Base-by-base conservation (phyloP, 2,888 invertebrate species). In the Empis livida region DNA sequence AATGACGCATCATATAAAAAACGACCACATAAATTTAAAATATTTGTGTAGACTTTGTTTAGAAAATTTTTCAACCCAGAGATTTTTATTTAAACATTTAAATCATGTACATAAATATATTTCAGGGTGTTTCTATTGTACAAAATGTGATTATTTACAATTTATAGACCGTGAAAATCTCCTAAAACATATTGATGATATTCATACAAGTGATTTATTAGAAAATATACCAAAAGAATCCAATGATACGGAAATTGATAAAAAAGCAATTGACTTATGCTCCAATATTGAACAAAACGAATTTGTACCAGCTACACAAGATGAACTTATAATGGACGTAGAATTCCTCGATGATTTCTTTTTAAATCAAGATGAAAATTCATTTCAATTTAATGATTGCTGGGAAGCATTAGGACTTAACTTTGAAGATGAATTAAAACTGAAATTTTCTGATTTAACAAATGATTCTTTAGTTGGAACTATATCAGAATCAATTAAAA, bases 261-360 rank as follows among this genome's bases (percentile, higher is more conserved):
- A 48, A 10, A 52, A 43, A 39, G 51, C 55, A 16, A 49, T 53
- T 10, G 23, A 27, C 9, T 8, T 27, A 27, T 27, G 23, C 9
- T 27, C 23, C 8, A 27, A 27, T 27, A 27, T 27, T 27, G 8
- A 27, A 8, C 23, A 56, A 20, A 51, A 53, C 32, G 54, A 57
- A 43, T 51, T 55, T 10, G 55, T 17, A n/a, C 10, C 4, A n/a
- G 5, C 15, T 14, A 32, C 35, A 14, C 43, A 43, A n/a, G 40
- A 48, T 16, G 47, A 50, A 23, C 32, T 45, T 20, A 16, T 56
- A 44, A 59, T 58, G 58, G 55, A 56, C 38, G 58, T 58, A 46
- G 59, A 59, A 37, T 59, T 59, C 44, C 48, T 59, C 8, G 59
- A 59, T 44, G 57, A 59, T 40, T 55, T 57, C 47, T 49, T 59